Evolutionary conservation across 2,113 vertebrate genomes (phyloP).

Genomic region (Gila orcuttii): DNA sequence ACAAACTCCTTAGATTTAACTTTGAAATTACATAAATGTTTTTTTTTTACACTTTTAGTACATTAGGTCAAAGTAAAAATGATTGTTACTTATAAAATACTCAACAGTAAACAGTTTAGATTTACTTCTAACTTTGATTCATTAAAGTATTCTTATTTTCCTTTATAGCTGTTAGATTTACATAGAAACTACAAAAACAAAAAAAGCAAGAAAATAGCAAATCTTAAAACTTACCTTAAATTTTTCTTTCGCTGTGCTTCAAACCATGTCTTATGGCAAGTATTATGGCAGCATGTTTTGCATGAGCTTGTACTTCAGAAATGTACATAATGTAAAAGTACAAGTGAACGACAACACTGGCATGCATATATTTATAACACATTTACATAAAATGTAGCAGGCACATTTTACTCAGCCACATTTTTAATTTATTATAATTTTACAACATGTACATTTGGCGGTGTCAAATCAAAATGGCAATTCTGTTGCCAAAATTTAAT

Average conservation of each 20-base stretch:
- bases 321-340: neutral
- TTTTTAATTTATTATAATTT: constrained; percentile 22
- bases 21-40: neutral
- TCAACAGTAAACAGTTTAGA: neutral
- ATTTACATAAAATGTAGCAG: neutral
- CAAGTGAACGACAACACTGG: neutral
- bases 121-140: neutral
- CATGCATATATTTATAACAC: neutral
- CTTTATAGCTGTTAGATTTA: neutral
- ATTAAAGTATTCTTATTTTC: neutral
- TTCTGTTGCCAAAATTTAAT: neutral
- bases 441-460: constrained; percentile 29
- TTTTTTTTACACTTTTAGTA: neutral
- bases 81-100: neutral
- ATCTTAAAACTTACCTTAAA: neutral
- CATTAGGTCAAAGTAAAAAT: neutral
- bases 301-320: neutral
- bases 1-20: neutral
- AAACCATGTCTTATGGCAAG: neutral
- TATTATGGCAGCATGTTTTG: neutral
- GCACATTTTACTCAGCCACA: constrained; percentile 24
- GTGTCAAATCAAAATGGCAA: neutral
- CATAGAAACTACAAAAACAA: neutral
- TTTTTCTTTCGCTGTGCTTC: neutral
- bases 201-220: neutral